A percentile compares a stretch with the other conserved stretches of the same genome.
These are phyloP conservation scores for Strigamia maritima DNA, from an alignment of 2,888 invertebrate genomes.

Conservation along the genomic window DNA sequence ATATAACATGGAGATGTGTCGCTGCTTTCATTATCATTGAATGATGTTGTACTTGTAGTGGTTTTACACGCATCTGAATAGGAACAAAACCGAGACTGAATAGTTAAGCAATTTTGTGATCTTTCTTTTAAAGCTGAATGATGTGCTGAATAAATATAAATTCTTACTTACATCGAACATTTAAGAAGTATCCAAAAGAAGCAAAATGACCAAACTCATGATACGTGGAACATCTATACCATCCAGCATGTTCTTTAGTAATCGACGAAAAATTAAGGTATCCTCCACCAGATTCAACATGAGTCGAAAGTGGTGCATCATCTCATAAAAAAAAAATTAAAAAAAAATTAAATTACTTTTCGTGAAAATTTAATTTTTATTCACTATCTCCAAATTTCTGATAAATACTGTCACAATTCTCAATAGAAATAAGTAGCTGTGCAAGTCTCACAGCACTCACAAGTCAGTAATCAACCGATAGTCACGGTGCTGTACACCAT, in stretches of 20 bases:
- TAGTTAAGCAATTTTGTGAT: neutral
- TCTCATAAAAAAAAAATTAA: conserved; percentile 34
- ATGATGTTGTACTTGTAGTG: neutral
- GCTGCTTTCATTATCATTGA: neutral
- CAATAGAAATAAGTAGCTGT: too few species aligned
- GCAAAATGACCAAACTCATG: conserved; percentile 75
- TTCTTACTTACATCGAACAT: conserved; percentile 73
- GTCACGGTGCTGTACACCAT: neutral
- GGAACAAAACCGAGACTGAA: neutral
- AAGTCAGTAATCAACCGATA: too few species aligned
- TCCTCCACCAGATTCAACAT: conserved; percentile 67
- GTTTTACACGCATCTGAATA: neutral
- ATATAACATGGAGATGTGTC: neutral
- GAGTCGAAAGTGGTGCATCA: conserved; percentile 54
- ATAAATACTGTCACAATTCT: too few species aligned
- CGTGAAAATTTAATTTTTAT: too few species aligned
- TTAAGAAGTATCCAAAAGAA: conserved; percentile 85
- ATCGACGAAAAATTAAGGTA: conserved; percentile 81
- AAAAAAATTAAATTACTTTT: neutral
- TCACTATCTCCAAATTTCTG: too few species aligned
- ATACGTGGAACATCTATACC: conserved; percentile 83
- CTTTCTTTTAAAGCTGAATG: too few species aligned
- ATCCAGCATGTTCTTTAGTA: conserved; percentile 76
- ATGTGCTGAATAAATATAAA: too few species aligned
- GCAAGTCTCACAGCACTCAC: too few species aligned